phyloP scores from a whole-genome alignment of 2,113 vertebrate genomes.

The Jaculus jaculus region DNA sequence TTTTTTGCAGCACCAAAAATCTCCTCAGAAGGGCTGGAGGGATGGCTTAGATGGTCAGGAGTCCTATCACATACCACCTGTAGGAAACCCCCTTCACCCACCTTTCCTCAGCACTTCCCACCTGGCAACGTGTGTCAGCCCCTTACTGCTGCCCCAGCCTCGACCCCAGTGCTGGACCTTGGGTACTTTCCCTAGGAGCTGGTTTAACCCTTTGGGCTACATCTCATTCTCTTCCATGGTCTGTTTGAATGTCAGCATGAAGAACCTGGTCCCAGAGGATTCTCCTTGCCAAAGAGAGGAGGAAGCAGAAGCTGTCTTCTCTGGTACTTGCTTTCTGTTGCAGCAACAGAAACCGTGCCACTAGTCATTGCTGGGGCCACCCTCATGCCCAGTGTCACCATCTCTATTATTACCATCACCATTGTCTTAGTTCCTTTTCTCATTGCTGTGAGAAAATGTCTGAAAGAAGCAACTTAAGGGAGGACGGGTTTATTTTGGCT shows the following conservation, averaged over 20 bases:
- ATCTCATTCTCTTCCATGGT: neutral
- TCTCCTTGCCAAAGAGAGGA: neutral
- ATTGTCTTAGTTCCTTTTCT: too few relatives aligned
- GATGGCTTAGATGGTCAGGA: too few relatives aligned
- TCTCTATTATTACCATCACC: too few relatives aligned
- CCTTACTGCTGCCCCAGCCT: rapidly evolving
- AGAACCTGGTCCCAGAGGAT: neutral
- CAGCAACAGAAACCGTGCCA: too few relatives aligned
- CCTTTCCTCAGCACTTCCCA: too few relatives aligned
- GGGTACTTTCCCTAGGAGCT: neutral
- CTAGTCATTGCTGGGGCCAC: neutral
- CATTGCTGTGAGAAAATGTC: too few relatives aligned
- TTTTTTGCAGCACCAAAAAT: neutral
- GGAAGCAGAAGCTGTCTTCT: neutral
- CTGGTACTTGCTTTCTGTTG: neutral
- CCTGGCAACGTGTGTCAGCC: rapidly evolving
- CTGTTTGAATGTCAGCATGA: neutral
- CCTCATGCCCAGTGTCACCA: neutral
- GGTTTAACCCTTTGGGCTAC: neutral
- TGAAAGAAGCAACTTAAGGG: too few relatives aligned
- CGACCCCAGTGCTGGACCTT: rapidly evolving
- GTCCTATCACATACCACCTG: rapidly evolving
- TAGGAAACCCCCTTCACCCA: rapidly evolving
- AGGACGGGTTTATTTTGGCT: too few relatives aligned
- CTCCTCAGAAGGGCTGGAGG: rapidly evolving